Conservation (phyloP, 2,113 vertebrate species). For the Anhinga anhinga region DNA sequence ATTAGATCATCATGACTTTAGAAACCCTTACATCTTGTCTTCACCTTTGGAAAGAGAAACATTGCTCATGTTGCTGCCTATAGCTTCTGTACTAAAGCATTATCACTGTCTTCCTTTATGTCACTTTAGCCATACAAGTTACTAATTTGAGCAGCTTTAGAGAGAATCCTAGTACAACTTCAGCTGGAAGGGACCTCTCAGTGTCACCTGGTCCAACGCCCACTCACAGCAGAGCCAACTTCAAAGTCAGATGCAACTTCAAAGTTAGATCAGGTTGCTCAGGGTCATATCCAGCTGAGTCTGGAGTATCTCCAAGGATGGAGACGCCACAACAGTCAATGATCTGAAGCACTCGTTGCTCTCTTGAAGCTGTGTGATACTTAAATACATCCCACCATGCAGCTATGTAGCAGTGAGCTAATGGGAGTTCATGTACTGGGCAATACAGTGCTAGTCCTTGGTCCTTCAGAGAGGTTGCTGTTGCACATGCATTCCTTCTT, state of each 20-base stretch:
- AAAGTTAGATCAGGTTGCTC: slow-evolving; percentile 45
- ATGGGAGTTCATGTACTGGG: background rate
- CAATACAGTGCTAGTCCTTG: background rate
- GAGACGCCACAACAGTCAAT: background rate
- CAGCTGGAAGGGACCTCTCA: background rate
- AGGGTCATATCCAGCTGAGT: background rate
- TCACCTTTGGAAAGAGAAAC: background rate
- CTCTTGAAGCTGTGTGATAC: background rate
- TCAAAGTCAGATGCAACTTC: slow-evolving; percentile 57
- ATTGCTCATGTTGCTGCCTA: background rate
- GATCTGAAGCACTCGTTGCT: background rate
- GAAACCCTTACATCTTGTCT: background rate
- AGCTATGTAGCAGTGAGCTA: background rate
- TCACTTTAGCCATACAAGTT: background rate
- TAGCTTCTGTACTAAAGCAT: background rate
- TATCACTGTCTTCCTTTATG: background rate
- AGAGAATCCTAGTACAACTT: background rate
- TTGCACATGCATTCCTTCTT: background rate
- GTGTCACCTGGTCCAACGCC: background rate
- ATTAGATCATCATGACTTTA: background rate
- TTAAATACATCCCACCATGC: background rate
- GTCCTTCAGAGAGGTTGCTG: background rate
- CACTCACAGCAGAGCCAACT: background rate
- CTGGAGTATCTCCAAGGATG: slow-evolving; percentile 19
- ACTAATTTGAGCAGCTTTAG: background rate